Conservation (phyloP, 1,140 invertebrate species). For the Chrysomallon squamiferum region DNA sequence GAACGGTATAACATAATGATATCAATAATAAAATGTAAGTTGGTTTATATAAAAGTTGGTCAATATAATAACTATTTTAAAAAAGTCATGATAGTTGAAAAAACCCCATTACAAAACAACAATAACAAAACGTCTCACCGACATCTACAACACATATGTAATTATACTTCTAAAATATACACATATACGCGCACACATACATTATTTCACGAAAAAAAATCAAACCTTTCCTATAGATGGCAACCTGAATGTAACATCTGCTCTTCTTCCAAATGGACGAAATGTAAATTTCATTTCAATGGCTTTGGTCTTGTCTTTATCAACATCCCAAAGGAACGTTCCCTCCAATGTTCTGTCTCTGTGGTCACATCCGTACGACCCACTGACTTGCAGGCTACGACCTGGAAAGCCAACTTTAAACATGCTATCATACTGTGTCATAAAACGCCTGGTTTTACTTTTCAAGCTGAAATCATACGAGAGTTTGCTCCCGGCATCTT, state of each 20-base stretch:
- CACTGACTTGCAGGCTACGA: conserved; percentile 11
- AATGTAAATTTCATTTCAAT: conserved; percentile 30
- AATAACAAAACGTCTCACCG: too few relatives aligned
- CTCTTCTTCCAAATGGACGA: conserved; percentile 12
- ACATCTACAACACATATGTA: too few relatives aligned
- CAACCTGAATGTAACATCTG: conserved; percentile 33
- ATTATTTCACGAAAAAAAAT: too few relatives aligned
- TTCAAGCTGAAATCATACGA: conserved; percentile 11
- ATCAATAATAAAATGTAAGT: too few relatives aligned
- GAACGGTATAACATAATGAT: too few relatives aligned
- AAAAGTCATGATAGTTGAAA: too few relatives aligned
- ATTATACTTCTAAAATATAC: too few relatives aligned
- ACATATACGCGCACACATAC: too few relatives aligned
- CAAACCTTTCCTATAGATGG: conserved; percentile 41
- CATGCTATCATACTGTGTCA: neutral
- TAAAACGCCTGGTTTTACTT: conserved; percentile 1
- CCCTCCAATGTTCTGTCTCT: neutral
- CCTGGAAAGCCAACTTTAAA: conserved; percentile 21
- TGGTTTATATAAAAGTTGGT: too few relatives aligned
- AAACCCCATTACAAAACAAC: too few relatives aligned
- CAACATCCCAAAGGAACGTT: conserved; percentile 42
- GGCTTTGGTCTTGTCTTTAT: conserved; percentile 27
- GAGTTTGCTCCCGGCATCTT: conserved; percentile 8
- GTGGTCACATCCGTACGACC: conserved; percentile 5
- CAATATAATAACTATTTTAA: too few relatives aligned